Evolutionary conservation across 2,888 invertebrate species (phyloP), one percentile per base, ranked within the genome.

Genomic region (Monochamus alternatus): DNA sequence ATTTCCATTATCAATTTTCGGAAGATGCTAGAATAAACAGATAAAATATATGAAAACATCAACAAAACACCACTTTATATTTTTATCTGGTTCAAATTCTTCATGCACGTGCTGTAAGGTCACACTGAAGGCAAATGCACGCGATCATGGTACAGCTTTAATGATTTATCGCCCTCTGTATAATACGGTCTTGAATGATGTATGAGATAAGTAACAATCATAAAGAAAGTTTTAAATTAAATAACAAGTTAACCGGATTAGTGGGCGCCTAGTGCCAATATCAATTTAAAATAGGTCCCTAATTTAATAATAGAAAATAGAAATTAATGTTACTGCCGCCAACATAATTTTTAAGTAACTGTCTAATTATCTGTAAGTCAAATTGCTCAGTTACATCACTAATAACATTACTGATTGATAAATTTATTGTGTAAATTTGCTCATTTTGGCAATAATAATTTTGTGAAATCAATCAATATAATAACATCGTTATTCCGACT

Each of bases 201-300:
- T 68, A 68, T 55, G 43, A 68, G 10, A 59, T 58, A 68, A 68
- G 14, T 68, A 58, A 58, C 10, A 44, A 12, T 22, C 44, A 59
- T 68, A 58, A 68, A 68, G 69, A 75, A 79, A 77, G 75, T 75
- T 74, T 66, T 75, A 71, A 79, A 79, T 77, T 79, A 77, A 64
- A 79, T 79, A 77, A 79, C 77, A 64, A 51, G 63, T 69, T 75
- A 79, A 75, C 73, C 73, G 58, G 74, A 72, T 77, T 74, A 77
- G 75, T 75, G 74, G 75, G 75, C 75, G 75, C 79, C 75, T 77
- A 75, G 60, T 60, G 60, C 47, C 60, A 69, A 69, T 31, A 69
- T 47, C 51, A 68, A 58, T 68, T 68, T 68, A 59, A 44, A 32
- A 55, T 60, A 60, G 59, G 55, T 69, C 64, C 38, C 30, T 64